These are phyloP conservation scores for Masnerella sp. DNA, from an alignment of 2,888 invertebrate genomes.

Conservation along the genomic window DNA sequence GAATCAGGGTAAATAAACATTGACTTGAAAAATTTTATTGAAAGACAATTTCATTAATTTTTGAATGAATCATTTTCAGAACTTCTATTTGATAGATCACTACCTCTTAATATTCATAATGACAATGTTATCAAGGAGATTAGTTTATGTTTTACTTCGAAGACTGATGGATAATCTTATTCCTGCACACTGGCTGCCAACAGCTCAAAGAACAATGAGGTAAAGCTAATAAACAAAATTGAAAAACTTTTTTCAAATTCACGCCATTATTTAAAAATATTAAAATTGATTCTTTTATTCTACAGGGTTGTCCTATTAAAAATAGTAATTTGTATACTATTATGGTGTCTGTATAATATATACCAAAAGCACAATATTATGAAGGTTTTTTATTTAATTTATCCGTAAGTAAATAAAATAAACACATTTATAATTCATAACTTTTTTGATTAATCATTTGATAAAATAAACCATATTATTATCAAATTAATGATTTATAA, in stretches of 20 bases:
- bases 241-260: too few relatives aligned
- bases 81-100: conserved; percentile 95
- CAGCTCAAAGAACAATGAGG: conserved; percentile 76
- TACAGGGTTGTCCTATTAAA: conserved; percentile 83
- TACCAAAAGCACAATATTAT: conserved; percentile 86
- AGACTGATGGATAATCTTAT: conserved; percentile 79
- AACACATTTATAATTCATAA: background rate
- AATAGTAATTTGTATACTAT: conserved; percentile 81
- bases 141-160: conserved; percentile 83
- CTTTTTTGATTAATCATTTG: too few relatives aligned
- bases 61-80: conserved; percentile 82
- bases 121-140: conserved; percentile 87
- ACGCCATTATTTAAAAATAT: too few relatives aligned
- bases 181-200: conserved; percentile 74
- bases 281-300: too few relatives aligned
- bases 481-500: background rate
- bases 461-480: too few relatives aligned
- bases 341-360: conserved; percentile 86
- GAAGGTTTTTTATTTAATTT: conserved; percentile 90
- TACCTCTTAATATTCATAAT: conserved; percentile 91
- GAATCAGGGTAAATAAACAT: background rate
- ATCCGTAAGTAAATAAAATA: conserved; percentile 86
- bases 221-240: too few relatives aligned
- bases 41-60: background rate
- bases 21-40: background rate